Base-by-base conservation (phyloP, 1,140 invertebrate species). In the Lysiphlebus fabarum region DNA sequence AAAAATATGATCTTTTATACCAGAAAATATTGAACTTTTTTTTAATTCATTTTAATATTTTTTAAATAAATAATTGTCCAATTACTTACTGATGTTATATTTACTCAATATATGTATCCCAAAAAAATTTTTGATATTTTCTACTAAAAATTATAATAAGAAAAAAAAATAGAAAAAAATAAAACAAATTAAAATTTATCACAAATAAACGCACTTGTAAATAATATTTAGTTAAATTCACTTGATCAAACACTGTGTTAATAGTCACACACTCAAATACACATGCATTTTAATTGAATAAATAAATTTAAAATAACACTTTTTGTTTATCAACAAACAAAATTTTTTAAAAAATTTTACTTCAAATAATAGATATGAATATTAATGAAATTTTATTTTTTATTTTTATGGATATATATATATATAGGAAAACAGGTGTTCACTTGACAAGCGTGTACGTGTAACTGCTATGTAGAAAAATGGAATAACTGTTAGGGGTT, bases 361-460 rank as follows among this genome's bases (percentile, higher is more conserved):
- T n/a, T n/a, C n/a, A n/a, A n/a, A 26, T 26, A 26, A 26, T 26
- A 26, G 17, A 26, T 4, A 4, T 26, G 4, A 26, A 1, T 26
- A 26, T 26, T 26, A 26, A 26, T 26, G 1, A 26, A 26, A 26
- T 26, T 26, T 26, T 26, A 26, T 26, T 1, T 26, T 2, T 26
- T 55, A 11, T 36, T 17, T 17, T n/a, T 45, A 9, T 11, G 6
- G 6, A 17, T 34, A 7, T 7, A 55, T n/a, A n/a, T n/a, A n/a
- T n/a, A n/a, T n/a, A n/a, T 36, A 47, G 7, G 38, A 6, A 14
- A 56, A 47, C 12, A n/a, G 40, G 7, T 56, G n/a, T 14, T 56
- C n/a, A 56, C 54, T 37, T 11, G 33, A 47, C 43, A 37, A 47
- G 43, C 54, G 54, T 43, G 54, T 37, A 47, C 54, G 54, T 43